phyloP scores from a whole-genome alignment of 2,888 invertebrate genomes.

The Eristalinus aeneus region DNA sequence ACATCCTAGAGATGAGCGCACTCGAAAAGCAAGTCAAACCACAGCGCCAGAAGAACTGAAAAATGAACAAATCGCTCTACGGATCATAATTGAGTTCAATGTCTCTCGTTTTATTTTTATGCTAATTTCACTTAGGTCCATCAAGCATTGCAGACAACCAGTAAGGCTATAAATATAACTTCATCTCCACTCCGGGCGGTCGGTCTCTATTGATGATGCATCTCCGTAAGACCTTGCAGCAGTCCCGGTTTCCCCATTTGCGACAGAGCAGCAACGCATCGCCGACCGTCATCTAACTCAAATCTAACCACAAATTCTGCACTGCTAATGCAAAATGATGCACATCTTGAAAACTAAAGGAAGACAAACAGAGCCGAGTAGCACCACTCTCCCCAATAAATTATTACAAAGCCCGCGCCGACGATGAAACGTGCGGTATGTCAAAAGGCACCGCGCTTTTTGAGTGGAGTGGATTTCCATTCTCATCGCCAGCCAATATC shows the following conservation, averaged over 20 bases:
- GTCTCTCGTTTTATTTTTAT: conserved; percentile 31
- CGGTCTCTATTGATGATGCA: conserved; percentile 36
- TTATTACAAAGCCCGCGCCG: conserved; percentile 35
- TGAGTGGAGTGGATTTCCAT: neutral
- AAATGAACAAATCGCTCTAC: neutral
- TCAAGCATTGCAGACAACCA: neutral
- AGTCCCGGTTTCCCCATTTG: neutral
- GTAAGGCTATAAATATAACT: neutral
- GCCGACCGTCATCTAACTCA: neutral
- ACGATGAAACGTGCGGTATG: conserved; percentile 34
- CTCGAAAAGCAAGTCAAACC: neutral
- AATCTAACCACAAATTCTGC: conserved; percentile 12
- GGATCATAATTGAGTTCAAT: conserved; percentile 36
- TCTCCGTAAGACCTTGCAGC: neutral
- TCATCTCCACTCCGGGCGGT: neutral
- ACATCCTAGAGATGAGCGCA: neutral
- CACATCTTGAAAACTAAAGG: neutral
- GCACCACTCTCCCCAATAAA: conserved; percentile 56
- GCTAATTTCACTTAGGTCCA: conserved; percentile 42
- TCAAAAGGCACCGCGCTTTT: conserved; percentile 49
- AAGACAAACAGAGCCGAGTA: conserved; percentile 5
- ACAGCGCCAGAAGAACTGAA: neutral
- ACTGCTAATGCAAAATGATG: neutral
- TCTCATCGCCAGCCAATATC: neutral
- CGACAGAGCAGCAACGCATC: neutral